Conservation (phyloP, 2,797 vertebrate genomes). For the Mus minutoides region DNA sequence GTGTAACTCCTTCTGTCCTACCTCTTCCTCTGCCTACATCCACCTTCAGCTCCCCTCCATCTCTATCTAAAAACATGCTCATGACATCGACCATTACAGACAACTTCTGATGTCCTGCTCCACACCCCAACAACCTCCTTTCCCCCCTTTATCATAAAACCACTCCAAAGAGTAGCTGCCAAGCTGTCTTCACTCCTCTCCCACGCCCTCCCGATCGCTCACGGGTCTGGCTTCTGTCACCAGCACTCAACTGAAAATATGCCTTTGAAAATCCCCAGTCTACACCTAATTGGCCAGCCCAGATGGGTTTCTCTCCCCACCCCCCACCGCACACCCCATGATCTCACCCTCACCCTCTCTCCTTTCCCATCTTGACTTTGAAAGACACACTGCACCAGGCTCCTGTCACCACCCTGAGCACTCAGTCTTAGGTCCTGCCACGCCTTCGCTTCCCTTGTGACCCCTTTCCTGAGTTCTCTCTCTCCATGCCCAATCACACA, state of each 20-base stretch:
- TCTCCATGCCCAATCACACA: background rate
- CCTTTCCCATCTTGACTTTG: background rate
- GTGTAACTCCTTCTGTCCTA: background rate
- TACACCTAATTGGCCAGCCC: constrained; percentile 15
- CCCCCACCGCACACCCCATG: background rate
- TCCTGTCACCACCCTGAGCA: background rate
- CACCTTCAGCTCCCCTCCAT: background rate
- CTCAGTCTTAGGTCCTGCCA: background rate
- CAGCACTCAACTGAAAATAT: constrained; percentile 43
- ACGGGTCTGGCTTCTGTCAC: constrained; percentile 44
- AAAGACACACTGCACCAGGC: background rate
- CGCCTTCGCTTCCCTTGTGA: background rate
- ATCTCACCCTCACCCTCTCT: background rate
- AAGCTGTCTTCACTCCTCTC: constrained; percentile 4
- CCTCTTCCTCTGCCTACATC: background rate
- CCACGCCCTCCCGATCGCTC: background rate
- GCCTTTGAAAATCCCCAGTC: constrained; percentile 57
- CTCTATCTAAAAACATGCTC: background rate
- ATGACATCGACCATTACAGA: background rate
- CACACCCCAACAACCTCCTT: background rate
- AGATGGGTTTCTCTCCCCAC: background rate
- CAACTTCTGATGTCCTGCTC: background rate
- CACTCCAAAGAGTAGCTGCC: constrained; percentile 42
- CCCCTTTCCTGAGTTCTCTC: background rate
- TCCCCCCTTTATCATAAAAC: constrained; percentile 43